Base-by-base conservation (phyloP, 2,797 vertebrate genomes). In the Danionella dracula region DNA sequence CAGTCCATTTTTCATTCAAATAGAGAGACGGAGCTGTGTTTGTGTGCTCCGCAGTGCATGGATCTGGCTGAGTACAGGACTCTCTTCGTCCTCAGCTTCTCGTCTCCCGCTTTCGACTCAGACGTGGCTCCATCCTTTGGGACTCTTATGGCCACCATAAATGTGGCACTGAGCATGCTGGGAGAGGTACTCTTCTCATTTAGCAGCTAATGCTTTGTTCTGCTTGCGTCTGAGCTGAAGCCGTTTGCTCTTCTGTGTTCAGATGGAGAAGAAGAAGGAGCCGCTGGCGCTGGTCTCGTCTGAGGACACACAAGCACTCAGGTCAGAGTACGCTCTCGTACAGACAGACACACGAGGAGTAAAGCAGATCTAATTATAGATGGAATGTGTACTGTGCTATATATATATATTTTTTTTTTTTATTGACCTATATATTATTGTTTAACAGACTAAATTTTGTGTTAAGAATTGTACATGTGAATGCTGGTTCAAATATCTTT, bases 221-320 rank as follows among this genome's bases (percentile, higher is more conserved):
- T 45, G 19, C 8, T 45, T n/a, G n/a, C n/a, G n/a, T n/a, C n/a
- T n/a, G n/a, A n/a, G n/a, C n/a, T n/a, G n/a, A n/a, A n/a, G 8
- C 0, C 63, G n/a, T 23, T 51, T 4, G 10, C 15, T 10, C 71
- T 38, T 51, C 13, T 55, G 6, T 7, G 34, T 53, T 31, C 38
- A 99, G 96, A 89, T 96, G 76, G 95, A 98, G 81, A 97, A 97
- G 87, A 99, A 95, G 79, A 99, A 98, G 72, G 96, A 98, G 68
- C 91, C 92, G 0, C 87, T 91, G n/a, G 90, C 92, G 0, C 87
- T 91, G n/a, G 90, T 88, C 15, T 92, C 89, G 44, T 89, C 90
- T 12, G 95, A 96, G 76, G 95, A 94, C 71, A 90, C 85, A 37
- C 94, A 93, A 60, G 93, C 91, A 2, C 82, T 98, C 16, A 98